Evolutionary conservation across 2,113 vertebrate species (phyloP).

Genomic region (Psophia crepitans): DNA sequence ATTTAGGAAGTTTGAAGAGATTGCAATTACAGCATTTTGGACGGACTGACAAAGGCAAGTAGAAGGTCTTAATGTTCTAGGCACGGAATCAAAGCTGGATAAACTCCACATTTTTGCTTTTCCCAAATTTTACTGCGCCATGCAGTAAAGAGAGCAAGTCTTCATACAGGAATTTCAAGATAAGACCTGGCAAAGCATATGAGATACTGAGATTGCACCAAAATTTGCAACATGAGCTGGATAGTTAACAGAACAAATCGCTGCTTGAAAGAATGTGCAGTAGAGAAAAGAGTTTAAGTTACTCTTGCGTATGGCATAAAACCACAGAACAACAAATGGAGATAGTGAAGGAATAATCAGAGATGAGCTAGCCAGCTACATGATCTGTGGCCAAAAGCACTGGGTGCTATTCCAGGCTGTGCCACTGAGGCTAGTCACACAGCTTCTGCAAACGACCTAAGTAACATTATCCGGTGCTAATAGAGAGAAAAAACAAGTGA

Average conservation of each 20-base stretch:
- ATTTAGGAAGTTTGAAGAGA: neutral
- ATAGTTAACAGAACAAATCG: neutral
- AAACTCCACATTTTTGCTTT: neutral
- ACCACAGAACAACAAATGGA: neutral
- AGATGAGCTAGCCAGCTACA: neutral
- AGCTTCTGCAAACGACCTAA: neutral
- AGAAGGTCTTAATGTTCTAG: neutral
- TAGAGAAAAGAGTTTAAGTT: neutral
- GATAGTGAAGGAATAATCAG: neutral
- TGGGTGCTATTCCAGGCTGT: neutral
- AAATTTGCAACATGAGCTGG: neutral
- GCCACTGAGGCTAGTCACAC: neutral
- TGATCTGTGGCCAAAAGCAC: neutral
- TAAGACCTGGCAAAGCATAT: neutral
- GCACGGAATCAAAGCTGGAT: neutral
- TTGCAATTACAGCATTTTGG: neutral
- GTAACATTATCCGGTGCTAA: rapidly evolving
- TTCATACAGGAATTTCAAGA: neutral
- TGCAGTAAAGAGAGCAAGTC: neutral
- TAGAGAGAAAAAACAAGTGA: neutral
- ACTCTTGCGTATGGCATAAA: neutral
- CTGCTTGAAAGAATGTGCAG: neutral
- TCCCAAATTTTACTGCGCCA: neutral
- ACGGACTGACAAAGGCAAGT: neutral
- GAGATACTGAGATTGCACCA: neutral